A percentile compares a stretch with the other conserved stretches of the same genome.
These are phyloP conservation scores for Tetramorium alpestre DNA, from an alignment of 1,140 invertebrate species.

Conservation along the genomic window DNA sequence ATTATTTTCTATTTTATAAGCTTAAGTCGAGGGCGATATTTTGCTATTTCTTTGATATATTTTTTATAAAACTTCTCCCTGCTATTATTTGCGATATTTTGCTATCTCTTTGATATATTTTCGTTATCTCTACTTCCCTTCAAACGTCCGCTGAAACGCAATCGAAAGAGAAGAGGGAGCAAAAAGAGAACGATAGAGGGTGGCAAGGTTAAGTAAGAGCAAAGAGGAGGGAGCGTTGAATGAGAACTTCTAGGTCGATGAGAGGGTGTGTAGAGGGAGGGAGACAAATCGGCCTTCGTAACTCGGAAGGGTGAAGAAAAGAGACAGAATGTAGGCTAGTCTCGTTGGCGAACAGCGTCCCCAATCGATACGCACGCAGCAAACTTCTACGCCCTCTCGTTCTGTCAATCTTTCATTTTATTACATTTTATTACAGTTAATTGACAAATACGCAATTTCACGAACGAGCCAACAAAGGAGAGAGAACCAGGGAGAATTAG, in stretches of 20 bases:
- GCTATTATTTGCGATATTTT: background rate
- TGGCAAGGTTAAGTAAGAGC: slow-evolving; percentile 31
- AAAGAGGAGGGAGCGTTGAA: slow-evolving; percentile 77
- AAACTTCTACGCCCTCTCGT: slow-evolving; percentile 56
- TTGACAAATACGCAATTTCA: background rate
- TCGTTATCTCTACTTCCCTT: too few relatives aligned
- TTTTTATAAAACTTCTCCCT: background rate
- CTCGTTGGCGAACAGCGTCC: slow-evolving; percentile 82
- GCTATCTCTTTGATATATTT: background rate
- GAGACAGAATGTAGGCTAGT: slow-evolving; percentile 82
- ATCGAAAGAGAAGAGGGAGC: background rate
- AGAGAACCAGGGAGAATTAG: background rate
- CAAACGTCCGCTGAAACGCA: background rate
- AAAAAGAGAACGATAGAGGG: background rate
- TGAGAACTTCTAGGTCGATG: slow-evolving; percentile 75
- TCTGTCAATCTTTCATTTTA: background rate
- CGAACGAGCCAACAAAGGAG: background rate
- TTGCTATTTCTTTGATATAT: background rate
- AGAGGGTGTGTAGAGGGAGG: slow-evolving; percentile 41
- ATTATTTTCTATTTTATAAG: background rate
- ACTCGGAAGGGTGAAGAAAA: slow-evolving; percentile 67
- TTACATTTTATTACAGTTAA: slow-evolving; percentile 5
- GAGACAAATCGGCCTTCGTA: slow-evolving; percentile 46
- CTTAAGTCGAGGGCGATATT: background rate
- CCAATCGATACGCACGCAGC: slow-evolving; percentile 83